These are phyloP conservation scores for Volucella bombylans DNA, from an alignment of 2,888 invertebrate species.

Conservation along the genomic window DNA sequence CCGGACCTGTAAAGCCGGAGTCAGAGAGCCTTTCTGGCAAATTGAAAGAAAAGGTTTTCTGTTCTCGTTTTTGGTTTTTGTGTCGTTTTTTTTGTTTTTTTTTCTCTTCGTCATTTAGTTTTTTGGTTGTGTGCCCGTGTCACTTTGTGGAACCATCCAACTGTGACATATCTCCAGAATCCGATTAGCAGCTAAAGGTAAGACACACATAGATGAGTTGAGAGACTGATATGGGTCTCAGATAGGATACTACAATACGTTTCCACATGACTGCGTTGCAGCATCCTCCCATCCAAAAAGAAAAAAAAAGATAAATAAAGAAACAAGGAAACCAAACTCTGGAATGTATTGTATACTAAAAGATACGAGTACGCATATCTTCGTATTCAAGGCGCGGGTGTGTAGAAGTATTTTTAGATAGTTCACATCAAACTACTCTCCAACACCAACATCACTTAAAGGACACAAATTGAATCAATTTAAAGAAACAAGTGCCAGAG, in stretches of 20 bases:
- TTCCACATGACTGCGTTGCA: constrained; percentile 34
- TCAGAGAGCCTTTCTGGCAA: constrained; percentile 10
- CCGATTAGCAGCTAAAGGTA: constrained; percentile 55
- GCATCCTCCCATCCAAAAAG: constrained; percentile 2
- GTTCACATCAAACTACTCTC: background rate
- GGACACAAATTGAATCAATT: constrained; percentile 57
- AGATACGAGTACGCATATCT: constrained; percentile 8
- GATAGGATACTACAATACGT: constrained; percentile 2
- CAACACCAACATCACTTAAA: constrained; percentile 27
- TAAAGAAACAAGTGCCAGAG: constrained; percentile 44
- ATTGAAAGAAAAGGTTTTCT: constrained; percentile 14
- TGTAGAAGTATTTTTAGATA: background rate
- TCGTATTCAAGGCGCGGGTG: background rate
- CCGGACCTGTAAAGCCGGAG: background rate
- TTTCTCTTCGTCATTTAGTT: constrained; percentile 13
- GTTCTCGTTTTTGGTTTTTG: background rate
- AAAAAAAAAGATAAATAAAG: constrained; percentile 10
- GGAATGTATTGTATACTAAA: constrained; percentile 1
- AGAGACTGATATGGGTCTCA: constrained; percentile 8
- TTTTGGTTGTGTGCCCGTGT: constrained; percentile 14
- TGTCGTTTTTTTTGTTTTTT: background rate
- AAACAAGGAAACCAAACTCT: background rate
- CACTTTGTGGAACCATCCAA: constrained; percentile 50
- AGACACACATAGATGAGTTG: constrained; percentile 1
- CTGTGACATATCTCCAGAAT: constrained; percentile 46